These are phyloP conservation scores for Heteropelma amictum DNA, from an alignment of 2,888 invertebrate genomes.

Conservation along the genomic window DNA sequence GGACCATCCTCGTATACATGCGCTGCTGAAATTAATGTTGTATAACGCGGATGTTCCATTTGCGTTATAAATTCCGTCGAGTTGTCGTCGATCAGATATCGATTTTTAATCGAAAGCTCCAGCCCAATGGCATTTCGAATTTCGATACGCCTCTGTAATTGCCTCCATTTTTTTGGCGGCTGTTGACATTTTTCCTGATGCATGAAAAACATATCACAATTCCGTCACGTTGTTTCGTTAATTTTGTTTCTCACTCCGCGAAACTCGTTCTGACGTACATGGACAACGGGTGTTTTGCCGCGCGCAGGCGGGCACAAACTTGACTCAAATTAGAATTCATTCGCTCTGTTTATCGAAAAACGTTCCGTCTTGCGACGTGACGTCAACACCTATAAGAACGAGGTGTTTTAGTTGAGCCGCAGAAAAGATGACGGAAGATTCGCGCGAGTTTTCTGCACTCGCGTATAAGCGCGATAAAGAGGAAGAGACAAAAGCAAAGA, in stretches of 20 bases:
- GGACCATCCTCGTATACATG: background rate
- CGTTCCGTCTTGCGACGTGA: slow-evolving; percentile 5
- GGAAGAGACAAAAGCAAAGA: background rate
- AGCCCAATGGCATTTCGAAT: too few species aligned
- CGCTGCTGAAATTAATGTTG: slow-evolving; percentile 37
- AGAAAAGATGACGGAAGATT: background rate
- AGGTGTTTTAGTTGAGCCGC: background rate
- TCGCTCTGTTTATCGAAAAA: slow-evolving; percentile 32
- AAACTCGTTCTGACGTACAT: slow-evolving; percentile 25
- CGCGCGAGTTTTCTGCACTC: background rate
- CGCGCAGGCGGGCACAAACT: background rate
- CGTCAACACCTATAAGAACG: slow-evolving; percentile 18
- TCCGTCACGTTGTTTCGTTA: background rate
- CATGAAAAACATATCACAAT: too few species aligned
- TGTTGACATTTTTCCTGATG: too few species aligned
- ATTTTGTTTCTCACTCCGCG: background rate
- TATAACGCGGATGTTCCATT: too few species aligned
- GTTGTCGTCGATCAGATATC: slow-evolving; percentile 21
- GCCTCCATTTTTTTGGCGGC: too few species aligned
- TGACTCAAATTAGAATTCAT: slow-evolving; percentile 19
- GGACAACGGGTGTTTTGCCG: background rate
- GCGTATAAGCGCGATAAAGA: background rate
- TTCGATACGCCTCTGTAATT: too few species aligned
- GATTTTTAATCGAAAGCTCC: too few species aligned
- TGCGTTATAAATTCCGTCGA: background rate